A percentile compares a stretch with the other conserved stretches of the same genome.
Evolutionary conservation across 2,113 vertebrate species (phyloP).

Genomic region (Gavialis gangeticus): DNA sequence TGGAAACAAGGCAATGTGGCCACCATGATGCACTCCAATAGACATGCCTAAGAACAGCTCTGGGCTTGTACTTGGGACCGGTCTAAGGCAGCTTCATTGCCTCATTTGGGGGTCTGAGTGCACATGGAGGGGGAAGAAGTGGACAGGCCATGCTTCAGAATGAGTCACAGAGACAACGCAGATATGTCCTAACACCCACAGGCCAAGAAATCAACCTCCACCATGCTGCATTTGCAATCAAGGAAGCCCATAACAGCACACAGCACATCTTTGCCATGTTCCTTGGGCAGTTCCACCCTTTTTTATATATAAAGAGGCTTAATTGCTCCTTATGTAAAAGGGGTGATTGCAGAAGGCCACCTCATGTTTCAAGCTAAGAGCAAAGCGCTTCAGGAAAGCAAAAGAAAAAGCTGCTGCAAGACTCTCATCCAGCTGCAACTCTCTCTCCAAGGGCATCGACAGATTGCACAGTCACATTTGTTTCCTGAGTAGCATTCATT

Average conservation of each 20-base stretch:
- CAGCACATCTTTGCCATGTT: not conserved
- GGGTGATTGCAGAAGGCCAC: not conserved
- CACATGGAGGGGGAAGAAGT: no score
- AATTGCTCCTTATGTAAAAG: not conserved
- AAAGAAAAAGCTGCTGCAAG: not conserved
- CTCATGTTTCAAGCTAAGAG: not conserved
- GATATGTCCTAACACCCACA: not conserved
- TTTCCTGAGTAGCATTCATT: not conserved
- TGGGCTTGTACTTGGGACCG: no score
- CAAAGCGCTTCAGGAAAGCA: not conserved
- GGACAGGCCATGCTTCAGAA: no score
- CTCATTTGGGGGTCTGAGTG: no score
- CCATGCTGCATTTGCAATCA: not conserved
- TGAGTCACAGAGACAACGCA: no score
- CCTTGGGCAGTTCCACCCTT: not conserved
- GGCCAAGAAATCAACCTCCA: not conserved
- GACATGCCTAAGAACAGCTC: no score
- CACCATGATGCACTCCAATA: no score
- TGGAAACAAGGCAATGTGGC: no score
- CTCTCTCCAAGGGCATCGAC: not conserved
- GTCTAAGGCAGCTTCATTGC: no score
- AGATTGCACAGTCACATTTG: not conserved
- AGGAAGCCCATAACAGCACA: not conserved
- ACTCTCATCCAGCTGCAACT: not conserved
- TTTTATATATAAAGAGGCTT: not conserved